Percentiles rank a stretch among this genome's conserved stretches.
These are phyloP conservation scores for Drosophila limbata DNA, from an alignment of 2,888 invertebrate genomes.

Conservation along the genomic window DNA sequence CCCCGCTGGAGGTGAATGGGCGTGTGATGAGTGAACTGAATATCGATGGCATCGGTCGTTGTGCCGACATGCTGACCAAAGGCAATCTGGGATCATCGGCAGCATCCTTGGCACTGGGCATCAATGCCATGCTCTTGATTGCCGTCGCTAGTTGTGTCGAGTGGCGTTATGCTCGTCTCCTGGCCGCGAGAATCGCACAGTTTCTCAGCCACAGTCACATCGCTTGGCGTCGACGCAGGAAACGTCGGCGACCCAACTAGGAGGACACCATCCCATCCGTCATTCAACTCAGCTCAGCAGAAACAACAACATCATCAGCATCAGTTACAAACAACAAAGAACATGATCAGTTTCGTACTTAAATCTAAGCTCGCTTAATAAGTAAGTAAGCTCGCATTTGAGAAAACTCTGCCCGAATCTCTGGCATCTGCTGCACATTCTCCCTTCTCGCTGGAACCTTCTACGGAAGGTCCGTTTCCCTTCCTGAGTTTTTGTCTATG, in stretches of 20 bases:
- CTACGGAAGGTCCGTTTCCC: background rate
- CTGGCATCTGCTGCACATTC: background rate
- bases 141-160: slow-evolving; percentile 77
- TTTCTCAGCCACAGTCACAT: slow-evolving; percentile 58
- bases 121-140: slow-evolving; percentile 81
- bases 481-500: too few species aligned
- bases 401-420: background rate
- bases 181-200: slow-evolving; percentile 52
- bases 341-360: slow-evolving; percentile 39
- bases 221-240: slow-evolving; percentile 64
- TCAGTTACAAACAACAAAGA: background rate
- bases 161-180: slow-evolving; percentile 59
- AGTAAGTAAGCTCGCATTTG: slow-evolving; percentile 46
- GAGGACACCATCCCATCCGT: slow-evolving; percentile 7
- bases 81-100: slow-evolving; percentile 88
- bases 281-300: background rate
- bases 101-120: slow-evolving; percentile 79
- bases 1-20: slow-evolving; percentile 93
- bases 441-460: too few species aligned
- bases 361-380: slow-evolving; percentile 46
- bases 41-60: slow-evolving; percentile 88
- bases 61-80: slow-evolving; percentile 89
- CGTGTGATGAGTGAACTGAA: slow-evolving; percentile 90
- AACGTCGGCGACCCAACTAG: slow-evolving; percentile 63
- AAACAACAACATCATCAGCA: slow-evolving; percentile 3